Evolutionary conservation across 2,888 invertebrate genomes (phyloP), one percentile per base, ranked within the genome.

Genomic region (Dastarcus helophoroides): DNA sequence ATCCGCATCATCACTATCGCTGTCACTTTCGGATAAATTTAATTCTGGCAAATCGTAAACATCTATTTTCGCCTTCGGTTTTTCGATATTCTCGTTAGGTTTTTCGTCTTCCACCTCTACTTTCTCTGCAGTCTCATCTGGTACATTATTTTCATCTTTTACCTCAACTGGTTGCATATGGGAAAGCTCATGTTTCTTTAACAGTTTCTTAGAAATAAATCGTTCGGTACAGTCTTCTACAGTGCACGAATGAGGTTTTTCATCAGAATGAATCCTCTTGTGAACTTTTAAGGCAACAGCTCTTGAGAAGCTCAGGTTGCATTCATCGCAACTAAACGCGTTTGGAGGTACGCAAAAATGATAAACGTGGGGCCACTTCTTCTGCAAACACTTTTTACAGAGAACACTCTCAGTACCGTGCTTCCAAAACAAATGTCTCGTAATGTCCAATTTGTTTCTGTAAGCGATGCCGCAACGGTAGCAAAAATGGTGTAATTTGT

Each of bases 321-420:
- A 89, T 51, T 83, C 79, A 43, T 88, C 88, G 62, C 89, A 89
- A 2, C 68, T 63, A 56, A 88, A 88, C 32, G 72, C 67, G 6
- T 71, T 62, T 3, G 88, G 85, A 22, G 88, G 88, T 40, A 80
- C 73, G 55, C 89, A 89, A 51, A 89, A 89, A 55, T 89, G 89
- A 63, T 88, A 89, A 4, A 88, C 81, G 58, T 89, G 86, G 0
- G 85, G 85, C 89, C 89, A 89, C 48, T 86, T 86, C 53, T 88
- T 89, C 51, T 88, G 85, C 29, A 86, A 60, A 56, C 89, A 89
- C 50, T 72, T 77, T 56, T 85, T 85, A 54, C 89, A 89, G 17
- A 78, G 60, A 2, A 83, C 79, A 60, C 86, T 86, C 53, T 89
- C 85, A 2, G 88, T 88, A 12, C 88, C 88, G 58, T 90, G 89